Evolutionary conservation across 2,888 invertebrate genomes (phyloP).

Genomic region (Lymantria dispar): DNA sequence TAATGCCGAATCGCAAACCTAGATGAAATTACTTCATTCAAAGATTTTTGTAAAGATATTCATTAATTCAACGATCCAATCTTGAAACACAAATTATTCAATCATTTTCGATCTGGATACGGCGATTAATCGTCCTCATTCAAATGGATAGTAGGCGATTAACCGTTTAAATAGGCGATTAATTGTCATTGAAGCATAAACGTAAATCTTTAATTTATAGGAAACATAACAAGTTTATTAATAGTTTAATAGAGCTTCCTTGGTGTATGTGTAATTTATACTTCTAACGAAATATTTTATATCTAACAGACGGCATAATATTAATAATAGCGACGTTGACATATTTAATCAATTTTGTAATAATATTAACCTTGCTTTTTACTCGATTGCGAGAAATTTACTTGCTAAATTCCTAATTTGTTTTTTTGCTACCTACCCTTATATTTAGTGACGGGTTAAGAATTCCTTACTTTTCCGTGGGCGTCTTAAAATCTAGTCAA

Average conservation of each 20-base stretch:
- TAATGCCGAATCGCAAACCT: too few relatives aligned
- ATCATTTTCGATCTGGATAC: not conserved
- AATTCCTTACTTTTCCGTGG: too few relatives aligned
- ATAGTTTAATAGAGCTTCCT: slow-evolving; percentile 3
- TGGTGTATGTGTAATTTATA: slow-evolving; percentile 3
- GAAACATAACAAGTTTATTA: slow-evolving; percentile 6
- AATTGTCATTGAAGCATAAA: slow-evolving; percentile 5
- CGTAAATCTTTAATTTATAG: slow-evolving; percentile 12
- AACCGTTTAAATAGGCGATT: slow-evolving; percentile 7
- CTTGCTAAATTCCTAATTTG: too few relatives aligned
- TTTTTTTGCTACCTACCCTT: too few relatives aligned
- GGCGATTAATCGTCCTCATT: slow-evolving; percentile 5
- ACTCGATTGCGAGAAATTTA: too few relatives aligned
- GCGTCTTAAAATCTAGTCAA: too few relatives aligned
- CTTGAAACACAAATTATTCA: not conserved
- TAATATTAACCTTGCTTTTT: too few relatives aligned
- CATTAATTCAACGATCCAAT: slow-evolving; percentile 6
- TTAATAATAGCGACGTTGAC: not conserved
- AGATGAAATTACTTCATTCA: too few relatives aligned
- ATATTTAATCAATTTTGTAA: too few relatives aligned
- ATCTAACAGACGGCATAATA: slow-evolving; percentile 2
- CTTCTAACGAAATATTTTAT: slow-evolving; percentile 6
- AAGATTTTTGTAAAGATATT: not conserved
- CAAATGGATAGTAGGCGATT: slow-evolving; percentile 6
- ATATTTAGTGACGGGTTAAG: too few relatives aligned